phyloP scores from a whole-genome alignment of 1,140 invertebrate genomes.

The Bombus waltoni region DNA sequence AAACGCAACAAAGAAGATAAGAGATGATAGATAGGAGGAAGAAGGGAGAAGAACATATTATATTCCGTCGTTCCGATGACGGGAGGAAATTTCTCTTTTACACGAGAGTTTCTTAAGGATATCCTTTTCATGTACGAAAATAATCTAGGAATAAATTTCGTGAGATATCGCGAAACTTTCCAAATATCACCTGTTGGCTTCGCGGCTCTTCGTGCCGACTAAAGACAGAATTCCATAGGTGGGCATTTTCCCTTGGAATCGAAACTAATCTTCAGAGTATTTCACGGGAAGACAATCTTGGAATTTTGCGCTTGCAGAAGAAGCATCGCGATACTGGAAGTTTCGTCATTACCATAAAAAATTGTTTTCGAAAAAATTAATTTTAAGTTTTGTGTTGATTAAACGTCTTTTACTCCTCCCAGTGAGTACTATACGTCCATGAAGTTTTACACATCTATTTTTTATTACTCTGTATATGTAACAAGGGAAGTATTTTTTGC shows the following conservation, averaged over 20 bases:
- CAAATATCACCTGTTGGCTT: slow-evolving; percentile 49
- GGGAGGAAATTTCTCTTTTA: slow-evolving; percentile 4
- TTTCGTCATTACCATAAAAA: no score
- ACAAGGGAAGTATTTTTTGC: no score
- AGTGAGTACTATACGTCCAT: no score
- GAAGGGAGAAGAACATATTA: not conserved
- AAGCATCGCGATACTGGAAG: no score
- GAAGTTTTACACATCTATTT: no score
- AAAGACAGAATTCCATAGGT: slow-evolving; percentile 9
- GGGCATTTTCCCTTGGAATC: not conserved
- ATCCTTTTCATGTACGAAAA: slow-evolving; percentile 30
- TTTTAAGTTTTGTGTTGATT: no score
- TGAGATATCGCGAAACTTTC: slow-evolving; percentile 38
- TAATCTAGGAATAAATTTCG: slow-evolving; percentile 47
- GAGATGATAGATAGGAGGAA: no score
- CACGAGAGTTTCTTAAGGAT: not conserved
- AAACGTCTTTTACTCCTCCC: no score
- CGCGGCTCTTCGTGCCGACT: not conserved
- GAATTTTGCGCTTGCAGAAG: no score
- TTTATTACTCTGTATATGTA: no score
- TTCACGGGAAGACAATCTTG: no score
- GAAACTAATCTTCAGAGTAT: not conserved
- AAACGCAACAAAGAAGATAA: not conserved
- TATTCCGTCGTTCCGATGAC: not conserved
- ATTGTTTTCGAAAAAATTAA: no score